These are phyloP conservation scores for Empidonax traillii DNA, from an alignment of 2,113 vertebrate species.

Conservation along the genomic window DNA sequence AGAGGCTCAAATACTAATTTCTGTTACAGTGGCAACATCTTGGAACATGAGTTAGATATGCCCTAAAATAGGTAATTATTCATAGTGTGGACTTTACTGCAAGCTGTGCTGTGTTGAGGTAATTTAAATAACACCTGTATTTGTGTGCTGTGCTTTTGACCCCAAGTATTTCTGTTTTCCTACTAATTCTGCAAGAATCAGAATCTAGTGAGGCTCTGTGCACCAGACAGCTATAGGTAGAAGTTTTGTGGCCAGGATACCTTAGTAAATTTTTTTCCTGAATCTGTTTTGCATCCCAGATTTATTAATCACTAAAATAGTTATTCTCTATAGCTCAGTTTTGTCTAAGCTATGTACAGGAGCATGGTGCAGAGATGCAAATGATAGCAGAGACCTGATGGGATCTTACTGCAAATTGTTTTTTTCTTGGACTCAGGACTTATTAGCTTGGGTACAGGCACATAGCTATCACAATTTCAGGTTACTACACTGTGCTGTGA, in stretches of 20 bases:
- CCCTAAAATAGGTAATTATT: constrained; percentile 59
- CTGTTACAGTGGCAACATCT: constrained; percentile 33
- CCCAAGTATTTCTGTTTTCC: constrained; percentile 21
- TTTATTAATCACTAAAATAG: neutral
- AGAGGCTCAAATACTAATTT: constrained; percentile 14
- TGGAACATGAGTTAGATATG: constrained; percentile 16
- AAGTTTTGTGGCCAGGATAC: neutral
- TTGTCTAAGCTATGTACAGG: neutral
- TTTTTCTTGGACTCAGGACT: neutral
- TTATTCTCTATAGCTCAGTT: neutral
- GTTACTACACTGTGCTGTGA: neutral
- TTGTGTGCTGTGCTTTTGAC: constrained; percentile 54
- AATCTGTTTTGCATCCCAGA: neutral
- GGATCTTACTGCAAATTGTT: neutral
- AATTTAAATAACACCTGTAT: constrained; percentile 33
- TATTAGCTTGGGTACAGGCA: neutral
- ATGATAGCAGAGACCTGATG: neutral
- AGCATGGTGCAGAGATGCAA: neutral
- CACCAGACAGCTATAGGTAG: neutral
- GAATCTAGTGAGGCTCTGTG: neutral
- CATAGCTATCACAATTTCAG: neutral
- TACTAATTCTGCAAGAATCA: constrained; percentile 49
- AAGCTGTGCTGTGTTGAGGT: constrained; percentile 45
- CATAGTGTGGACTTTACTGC: constrained; percentile 12
- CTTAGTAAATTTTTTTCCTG: neutral